These are phyloP conservation scores for Ciconia nigra DNA, from an alignment of 2,797 vertebrate species.

Conservation along the genomic window DNA sequence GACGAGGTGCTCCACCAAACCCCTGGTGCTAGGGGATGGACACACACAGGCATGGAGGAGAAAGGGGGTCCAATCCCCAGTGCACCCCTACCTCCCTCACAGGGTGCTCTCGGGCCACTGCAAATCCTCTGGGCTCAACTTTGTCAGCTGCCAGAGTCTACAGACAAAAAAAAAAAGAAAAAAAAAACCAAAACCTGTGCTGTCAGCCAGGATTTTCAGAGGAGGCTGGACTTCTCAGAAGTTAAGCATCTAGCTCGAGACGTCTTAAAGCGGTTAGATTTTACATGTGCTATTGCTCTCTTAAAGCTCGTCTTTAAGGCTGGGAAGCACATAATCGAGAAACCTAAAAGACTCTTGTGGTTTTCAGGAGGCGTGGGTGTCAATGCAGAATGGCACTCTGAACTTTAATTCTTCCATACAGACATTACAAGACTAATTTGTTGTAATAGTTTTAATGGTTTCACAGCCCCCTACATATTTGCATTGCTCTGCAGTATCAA, in stretches of 20 bases:
- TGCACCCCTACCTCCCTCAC: neutral
- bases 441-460: neutral
- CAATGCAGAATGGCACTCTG: neutral
- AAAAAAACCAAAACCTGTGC: neutral
- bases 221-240: neutral
- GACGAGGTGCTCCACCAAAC: neutral
- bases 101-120: accelerated
- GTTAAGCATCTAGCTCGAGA: neutral
- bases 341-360: neutral
- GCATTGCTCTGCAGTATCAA: neutral
- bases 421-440: neutral
- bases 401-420: neutral
- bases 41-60: accelerated
- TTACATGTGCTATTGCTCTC: neutral
- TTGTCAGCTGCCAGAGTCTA: neutral
- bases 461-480: neutral
- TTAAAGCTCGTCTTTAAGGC: neutral
- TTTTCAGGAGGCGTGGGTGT: neutral
- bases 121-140: neutral
- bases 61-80: neutral
- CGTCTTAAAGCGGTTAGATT: neutral
- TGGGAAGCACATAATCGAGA: neutral
- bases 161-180: neutral
- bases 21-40: neutral
- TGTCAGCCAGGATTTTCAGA: neutral